Base-by-base conservation (phyloP, 2,113 vertebrate genomes). In the Cyprinus carpio region DNA sequence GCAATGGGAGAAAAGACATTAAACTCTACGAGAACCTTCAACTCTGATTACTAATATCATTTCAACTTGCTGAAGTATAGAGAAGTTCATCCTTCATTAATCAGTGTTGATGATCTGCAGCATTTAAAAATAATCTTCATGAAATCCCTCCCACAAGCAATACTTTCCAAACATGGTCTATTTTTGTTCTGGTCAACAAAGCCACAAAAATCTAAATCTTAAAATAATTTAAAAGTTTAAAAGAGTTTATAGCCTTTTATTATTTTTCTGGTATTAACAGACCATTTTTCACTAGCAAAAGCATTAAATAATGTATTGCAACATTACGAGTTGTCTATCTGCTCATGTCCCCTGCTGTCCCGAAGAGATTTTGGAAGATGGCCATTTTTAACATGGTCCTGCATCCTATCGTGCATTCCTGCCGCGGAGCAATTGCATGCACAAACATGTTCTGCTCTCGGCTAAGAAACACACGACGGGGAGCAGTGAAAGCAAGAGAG, bases 381-480 rank as follows among this genome's bases (percentile, higher is more conserved):
- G 76, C 84, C 76, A 76, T 64, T 29, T 65, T 62, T 51, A 83
- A 62, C 82, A 82, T 60, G 83, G 84, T 69, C 72, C 84, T 82
- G 71, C 75, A 86, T 84, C 77, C 75, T 74, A 65, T 78, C 37
- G 27, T 77, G 49, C 84, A 89, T 89, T 86, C 88, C 88, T 87
- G 76, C 37, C 40, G 77, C 34, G 84, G 78, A 81, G 58, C 60
- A 77, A 69, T 77, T 82, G 72, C 88, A 81, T 82, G 88, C 65
- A 82, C 54, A 54, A 54, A 75, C 88, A 84, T 16, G 82, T 77
- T 75, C 88, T 74, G 58, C 74, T 84, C 76, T 23, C 81, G 11
- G 65, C 84, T 84, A 62, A 78, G 84, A 84, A 85, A 86, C 58
- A 72, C 23, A 46, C 20, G 82, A 51, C 83, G 43, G 82, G 90